Evolutionary conservation across 2,888 invertebrate genomes (phyloP).

Genomic region (Liodrosophila aerea): DNA sequence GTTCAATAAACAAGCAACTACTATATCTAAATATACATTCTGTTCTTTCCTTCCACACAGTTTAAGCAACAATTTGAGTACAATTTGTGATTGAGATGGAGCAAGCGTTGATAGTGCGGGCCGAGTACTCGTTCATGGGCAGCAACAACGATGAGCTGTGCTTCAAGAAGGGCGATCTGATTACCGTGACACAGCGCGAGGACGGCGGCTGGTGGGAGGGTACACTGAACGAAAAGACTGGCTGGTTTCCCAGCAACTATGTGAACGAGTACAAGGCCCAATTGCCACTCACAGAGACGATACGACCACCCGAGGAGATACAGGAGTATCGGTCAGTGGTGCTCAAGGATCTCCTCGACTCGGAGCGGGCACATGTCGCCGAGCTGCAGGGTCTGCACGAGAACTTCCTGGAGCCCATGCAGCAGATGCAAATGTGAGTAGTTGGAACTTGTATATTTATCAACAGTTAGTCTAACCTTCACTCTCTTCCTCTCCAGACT

Average conservation of each 20-base stretch:
- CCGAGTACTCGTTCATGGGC: slow-evolving; percentile 96
- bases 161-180: slow-evolving; percentile 97
- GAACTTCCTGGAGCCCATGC: slow-evolving; percentile 94
- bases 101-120: slow-evolving; percentile 88
- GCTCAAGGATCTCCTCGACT: slow-evolving; percentile 94
- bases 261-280: slow-evolving; percentile 91
- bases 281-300: slow-evolving; percentile 85
- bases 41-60: slow-evolving; percentile 37
- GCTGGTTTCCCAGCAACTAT: slow-evolving; percentile 99
- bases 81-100: slow-evolving; percentile 71
- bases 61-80: slow-evolving; percentile 53
- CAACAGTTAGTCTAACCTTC: neutral
- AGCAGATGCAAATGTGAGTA: slow-evolving; percentile 92
- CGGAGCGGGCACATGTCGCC: slow-evolving; percentile 94
- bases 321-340: slow-evolving; percentile 93
- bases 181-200: slow-evolving; percentile 96
- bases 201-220: slow-evolving; percentile 99
- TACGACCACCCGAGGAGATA: slow-evolving; percentile 87
- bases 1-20: slow-evolving; percentile 55
- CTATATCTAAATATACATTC: too few species aligned
- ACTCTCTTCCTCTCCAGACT: too few species aligned
- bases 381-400: slow-evolving; percentile 93
- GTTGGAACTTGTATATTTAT: neutral
- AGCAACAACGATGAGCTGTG: slow-evolving; percentile 98
- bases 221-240: slow-evolving; percentile 95